phyloP scores from a whole-genome alignment of 2,113 vertebrate species.

The Pelecanoides urinatrix region DNA sequence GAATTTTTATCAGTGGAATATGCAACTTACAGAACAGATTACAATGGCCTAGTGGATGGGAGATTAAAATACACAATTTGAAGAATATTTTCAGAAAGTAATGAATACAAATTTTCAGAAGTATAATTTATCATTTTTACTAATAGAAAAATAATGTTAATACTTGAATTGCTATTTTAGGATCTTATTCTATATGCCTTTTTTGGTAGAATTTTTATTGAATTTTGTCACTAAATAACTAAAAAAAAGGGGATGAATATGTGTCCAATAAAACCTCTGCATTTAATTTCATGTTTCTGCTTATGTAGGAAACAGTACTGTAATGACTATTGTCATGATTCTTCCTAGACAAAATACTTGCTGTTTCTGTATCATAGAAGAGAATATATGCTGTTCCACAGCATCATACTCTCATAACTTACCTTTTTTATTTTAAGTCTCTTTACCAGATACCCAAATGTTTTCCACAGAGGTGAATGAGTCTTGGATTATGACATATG shows the following conservation, averaged over 20 bases:
- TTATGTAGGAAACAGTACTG: background rate
- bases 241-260: background rate
- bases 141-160: background rate
- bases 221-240: background rate
- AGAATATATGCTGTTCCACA: background rate
- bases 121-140: background rate
- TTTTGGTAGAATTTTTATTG: background rate
- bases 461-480: background rate
- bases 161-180: background rate
- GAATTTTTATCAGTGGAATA: background rate
- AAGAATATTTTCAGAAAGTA: background rate
- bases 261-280: background rate
- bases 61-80: background rate
- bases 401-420: background rate
- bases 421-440: background rate
- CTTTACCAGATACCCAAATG: background rate
- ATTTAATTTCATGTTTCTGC: background rate
- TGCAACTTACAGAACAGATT: background rate
- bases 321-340: background rate
- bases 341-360: background rate
- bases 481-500: background rate
- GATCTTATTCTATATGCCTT: background rate
- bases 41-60: background rate
- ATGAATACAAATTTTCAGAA: background rate
- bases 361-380: background rate